phyloP scores from a whole-genome alignment of 2,888 invertebrate species.

The Phania funesta region DNA sequence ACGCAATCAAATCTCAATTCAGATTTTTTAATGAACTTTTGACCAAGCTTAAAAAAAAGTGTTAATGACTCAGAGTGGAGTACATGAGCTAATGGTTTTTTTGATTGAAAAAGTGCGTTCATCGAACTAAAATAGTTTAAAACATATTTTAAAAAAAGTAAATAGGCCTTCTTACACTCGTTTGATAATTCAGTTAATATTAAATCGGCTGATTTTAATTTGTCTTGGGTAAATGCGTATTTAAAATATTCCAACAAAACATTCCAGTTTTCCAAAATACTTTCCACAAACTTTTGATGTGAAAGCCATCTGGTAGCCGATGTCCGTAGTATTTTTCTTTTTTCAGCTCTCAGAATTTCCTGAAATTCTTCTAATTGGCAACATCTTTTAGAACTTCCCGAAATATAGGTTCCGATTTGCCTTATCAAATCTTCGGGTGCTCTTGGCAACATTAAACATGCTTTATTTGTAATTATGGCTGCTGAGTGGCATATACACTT shows the following conservation, averaged over 20 bases:
- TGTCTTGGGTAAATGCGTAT: no score
- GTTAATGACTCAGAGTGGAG: no score
- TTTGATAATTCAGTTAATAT: slow-evolving; percentile 53
- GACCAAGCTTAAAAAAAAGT: no score
- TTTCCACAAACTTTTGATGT: no score
- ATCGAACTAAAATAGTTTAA: slow-evolving; percentile 65
- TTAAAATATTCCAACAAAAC: no score
- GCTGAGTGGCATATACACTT: background rate
- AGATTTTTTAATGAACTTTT: no score
- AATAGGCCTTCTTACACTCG: slow-evolving; percentile 63
- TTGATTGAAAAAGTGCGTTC: slow-evolving; percentile 42
- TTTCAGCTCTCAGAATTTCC: background rate
- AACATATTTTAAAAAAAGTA: slow-evolving; percentile 67
- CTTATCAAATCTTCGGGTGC: background rate
- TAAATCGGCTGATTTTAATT: slow-evolving; percentile 27
- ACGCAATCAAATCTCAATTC: slow-evolving; percentile 41
- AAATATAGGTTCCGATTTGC: background rate
- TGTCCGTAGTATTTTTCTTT: no score
- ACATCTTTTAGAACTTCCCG: background rate
- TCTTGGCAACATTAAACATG: background rate
- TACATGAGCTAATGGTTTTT: background rate
- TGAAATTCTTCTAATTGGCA: background rate
- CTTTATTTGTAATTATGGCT: background rate
- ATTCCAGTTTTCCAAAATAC: no score
- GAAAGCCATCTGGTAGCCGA: no score